phyloP scores from a whole-genome alignment of 1,140 invertebrate genomes.

The Tetraneura akinire region DNA sequence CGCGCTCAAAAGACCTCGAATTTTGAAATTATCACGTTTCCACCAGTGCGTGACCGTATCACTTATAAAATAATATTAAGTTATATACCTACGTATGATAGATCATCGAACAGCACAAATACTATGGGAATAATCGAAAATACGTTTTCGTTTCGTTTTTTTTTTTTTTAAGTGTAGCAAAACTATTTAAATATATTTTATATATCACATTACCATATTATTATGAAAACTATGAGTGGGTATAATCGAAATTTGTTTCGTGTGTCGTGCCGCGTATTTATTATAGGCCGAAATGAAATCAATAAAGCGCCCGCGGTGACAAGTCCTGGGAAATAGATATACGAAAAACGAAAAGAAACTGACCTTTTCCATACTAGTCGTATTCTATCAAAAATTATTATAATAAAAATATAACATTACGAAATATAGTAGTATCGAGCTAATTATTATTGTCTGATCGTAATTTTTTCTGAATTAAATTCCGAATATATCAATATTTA shows the following conservation, averaged over 20 bases:
- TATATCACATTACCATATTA: background rate
- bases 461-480: too few relatives aligned
- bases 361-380: background rate
- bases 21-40: background rate
- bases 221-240: background rate
- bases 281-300: slow-evolving; percentile 27
- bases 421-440: too few relatives aligned
- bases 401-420: too few relatives aligned
- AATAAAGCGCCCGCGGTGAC: background rate
- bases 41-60: slow-evolving; percentile 7
- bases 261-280: slow-evolving; percentile 27
- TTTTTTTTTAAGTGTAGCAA: background rate
- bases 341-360: background rate
- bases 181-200: slow-evolving; percentile 14
- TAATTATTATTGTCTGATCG: too few relatives aligned
- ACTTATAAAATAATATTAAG: background rate
- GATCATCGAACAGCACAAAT: slow-evolving; percentile 5
- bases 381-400: too few relatives aligned
- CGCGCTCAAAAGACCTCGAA: background rate
- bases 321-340: slow-evolving; percentile 24
- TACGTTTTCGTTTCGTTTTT: background rate
- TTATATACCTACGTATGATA: background rate
- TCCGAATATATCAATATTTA: too few relatives aligned
- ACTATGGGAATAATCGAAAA: slow-evolving; percentile 1
- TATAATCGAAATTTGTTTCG: slow-evolving; percentile 15